These are phyloP conservation scores for Ctenochaetus hawaiiensis DNA, from an alignment of 2,797 vertebrate species.

Conservation along the genomic window DNA sequence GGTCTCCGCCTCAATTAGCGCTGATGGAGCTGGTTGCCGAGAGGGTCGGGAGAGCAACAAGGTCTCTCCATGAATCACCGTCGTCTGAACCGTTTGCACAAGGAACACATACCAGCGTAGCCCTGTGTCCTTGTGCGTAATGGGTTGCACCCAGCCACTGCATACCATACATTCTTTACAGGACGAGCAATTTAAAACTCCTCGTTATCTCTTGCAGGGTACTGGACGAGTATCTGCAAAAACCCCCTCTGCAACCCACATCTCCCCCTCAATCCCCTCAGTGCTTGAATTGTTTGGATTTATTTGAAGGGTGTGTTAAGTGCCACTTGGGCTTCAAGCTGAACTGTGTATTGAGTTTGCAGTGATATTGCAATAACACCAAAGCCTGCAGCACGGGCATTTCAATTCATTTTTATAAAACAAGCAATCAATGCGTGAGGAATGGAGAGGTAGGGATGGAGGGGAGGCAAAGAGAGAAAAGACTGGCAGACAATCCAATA, in stretches of 20 bases:
- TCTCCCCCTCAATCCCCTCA: neutral
- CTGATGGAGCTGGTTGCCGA: conserved; percentile 65
- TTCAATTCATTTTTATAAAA: conserved; percentile 69
- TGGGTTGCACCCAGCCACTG: conserved; percentile 29
- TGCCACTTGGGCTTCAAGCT: conserved; percentile 66
- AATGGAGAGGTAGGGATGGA: conserved; percentile 12
- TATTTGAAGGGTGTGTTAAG: conserved; percentile 70
- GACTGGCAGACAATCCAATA: conserved; percentile 35
- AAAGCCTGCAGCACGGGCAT: conserved; percentile 46
- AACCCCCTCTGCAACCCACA: neutral
- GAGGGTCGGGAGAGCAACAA: conserved; percentile 57
- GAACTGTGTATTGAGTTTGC: conserved; percentile 63
- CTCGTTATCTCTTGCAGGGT: conserved; percentile 65
- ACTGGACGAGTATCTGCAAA: conserved; percentile 32
- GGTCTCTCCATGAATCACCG: conserved; percentile 15
- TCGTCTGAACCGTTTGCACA: conserved; percentile 34
- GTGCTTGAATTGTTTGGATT: conserved; percentile 67
- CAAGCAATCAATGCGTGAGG: conserved; percentile 63
- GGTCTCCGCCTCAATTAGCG: conserved; percentile 80
- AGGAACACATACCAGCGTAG: conserved; percentile 35
- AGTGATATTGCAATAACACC: conserved; percentile 54
- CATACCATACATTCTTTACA: conserved; percentile 74
- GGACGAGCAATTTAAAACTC: conserved; percentile 63
- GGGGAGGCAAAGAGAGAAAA: neutral
- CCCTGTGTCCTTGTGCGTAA: conserved; percentile 23